A percentile compares a stretch with the other conserved stretches of the same genome.
Conservation (phyloP, 2,113 vertebrate species). For the Ictalurus furcatus region DNA sequence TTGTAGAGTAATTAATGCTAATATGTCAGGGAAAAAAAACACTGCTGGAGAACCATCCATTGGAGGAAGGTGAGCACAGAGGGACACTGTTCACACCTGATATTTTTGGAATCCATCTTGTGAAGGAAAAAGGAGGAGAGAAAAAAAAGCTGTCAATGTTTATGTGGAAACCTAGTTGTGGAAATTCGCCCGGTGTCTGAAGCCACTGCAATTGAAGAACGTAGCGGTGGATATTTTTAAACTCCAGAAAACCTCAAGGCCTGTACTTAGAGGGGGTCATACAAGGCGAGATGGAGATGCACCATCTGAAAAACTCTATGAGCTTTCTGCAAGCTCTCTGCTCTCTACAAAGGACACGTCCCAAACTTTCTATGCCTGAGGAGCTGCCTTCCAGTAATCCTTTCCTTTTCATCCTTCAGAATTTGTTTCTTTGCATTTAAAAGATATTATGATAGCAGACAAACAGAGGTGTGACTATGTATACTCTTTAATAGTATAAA, state of each 20-base stretch:
- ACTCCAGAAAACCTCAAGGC: conserved; percentile 72
- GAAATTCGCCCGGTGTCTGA: conserved; percentile 41
- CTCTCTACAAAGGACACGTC: neutral
- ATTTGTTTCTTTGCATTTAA: neutral
- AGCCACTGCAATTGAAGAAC: conserved; percentile 53
- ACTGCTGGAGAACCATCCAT: neutral
- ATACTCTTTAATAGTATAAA: neutral
- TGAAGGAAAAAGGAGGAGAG: conserved; percentile 37
- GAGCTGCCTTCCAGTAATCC: neutral
- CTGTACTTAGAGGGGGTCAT: conserved; percentile 74
- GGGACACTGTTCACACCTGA: conserved; percentile 49
- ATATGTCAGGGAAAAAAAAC: conserved; percentile 28
- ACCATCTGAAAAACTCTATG: conserved; percentile 66
- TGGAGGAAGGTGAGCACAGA: conserved; percentile 41
- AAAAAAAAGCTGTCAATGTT: conserved; percentile 47
- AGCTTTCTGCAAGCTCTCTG: conserved; percentile 52
- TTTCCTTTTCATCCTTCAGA: neutral
- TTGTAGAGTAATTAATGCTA: conserved; percentile 26
- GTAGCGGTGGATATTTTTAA: conserved; percentile 61
- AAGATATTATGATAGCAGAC: neutral
- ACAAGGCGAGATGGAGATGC: conserved; percentile 76
- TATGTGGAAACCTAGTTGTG: conserved; percentile 50
- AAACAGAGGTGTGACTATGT: neutral
- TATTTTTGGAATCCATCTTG: conserved; percentile 51
- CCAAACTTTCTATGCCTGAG: neutral